A percentile compares a stretch with the other conserved stretches of the same genome.
Evolutionary conservation across 2,797 vertebrate species (phyloP).

Genomic region (Hypotaenidia philippensis): DNA sequence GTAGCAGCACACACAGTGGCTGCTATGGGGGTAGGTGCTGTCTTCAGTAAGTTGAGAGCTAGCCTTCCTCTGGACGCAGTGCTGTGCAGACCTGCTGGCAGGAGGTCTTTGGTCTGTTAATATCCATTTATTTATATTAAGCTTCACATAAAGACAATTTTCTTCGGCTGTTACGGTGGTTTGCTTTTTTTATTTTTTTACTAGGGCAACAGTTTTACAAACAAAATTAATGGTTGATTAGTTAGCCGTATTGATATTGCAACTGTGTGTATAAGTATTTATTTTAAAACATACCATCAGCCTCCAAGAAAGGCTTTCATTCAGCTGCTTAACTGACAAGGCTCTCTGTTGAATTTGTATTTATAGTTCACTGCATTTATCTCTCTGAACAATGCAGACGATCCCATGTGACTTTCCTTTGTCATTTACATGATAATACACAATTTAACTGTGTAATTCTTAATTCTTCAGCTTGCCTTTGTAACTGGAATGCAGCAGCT

Average conservation of each 20-base stretch:
- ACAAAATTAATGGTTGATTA: background rate
- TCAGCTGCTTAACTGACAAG: slow-evolving; percentile 65
- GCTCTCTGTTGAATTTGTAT: slow-evolving; percentile 70
- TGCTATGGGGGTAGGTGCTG: background rate
- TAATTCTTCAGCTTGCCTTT: slow-evolving; percentile 40
- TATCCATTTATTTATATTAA: background rate
- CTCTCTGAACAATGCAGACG: slow-evolving; percentile 64
- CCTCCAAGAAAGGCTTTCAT: slow-evolving; percentile 45
- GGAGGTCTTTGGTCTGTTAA: background rate
- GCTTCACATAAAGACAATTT: background rate
- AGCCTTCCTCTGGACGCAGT: background rate
- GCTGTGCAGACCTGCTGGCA: background rate
- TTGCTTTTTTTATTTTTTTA: background rate
- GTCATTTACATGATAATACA: slow-evolving; percentile 73
- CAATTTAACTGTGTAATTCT: slow-evolving; percentile 61
- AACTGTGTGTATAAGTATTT: background rate
- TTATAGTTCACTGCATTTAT: slow-evolving; percentile 74
- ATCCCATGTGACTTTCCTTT: slow-evolving; percentile 55
- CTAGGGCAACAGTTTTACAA: background rate
- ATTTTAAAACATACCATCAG: slow-evolving; percentile 11
- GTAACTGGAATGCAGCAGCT: background rate
- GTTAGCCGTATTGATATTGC: background rate
- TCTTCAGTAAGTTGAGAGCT: accelerated
- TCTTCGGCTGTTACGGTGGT: background rate
- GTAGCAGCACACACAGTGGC: background rate